Percentiles rank a stretch among this genome's conserved stretches.
These are phyloP conservation scores for Drosophila prosaltans DNA, from an alignment of 1,140 invertebrate genomes.

Conservation along the genomic window DNA sequence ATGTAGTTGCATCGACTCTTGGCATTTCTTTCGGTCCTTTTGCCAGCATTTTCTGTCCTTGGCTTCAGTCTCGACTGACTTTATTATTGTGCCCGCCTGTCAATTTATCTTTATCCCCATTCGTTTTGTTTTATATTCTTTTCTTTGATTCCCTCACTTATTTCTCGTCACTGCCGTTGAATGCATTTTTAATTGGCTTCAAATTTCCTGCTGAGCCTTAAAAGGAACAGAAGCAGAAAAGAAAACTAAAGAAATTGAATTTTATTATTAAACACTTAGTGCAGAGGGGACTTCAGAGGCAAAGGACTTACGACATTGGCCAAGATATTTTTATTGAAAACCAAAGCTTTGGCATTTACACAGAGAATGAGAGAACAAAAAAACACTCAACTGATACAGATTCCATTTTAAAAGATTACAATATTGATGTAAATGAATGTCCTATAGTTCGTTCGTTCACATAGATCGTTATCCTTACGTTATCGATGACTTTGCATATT, in stretches of 20 bases:
- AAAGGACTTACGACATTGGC: background rate
- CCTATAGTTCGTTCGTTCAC: background rate
- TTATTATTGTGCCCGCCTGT: conserved; percentile 45
- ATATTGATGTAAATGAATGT: conserved; percentile 9
- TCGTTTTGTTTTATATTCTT: background rate
- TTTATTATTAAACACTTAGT: conserved; percentile 50
- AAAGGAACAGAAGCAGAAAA: conserved; percentile 39
- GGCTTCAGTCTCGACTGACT: conserved; percentile 19
- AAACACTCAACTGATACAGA: background rate
- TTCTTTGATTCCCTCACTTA: conserved; percentile 37
- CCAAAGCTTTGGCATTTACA: background rate
- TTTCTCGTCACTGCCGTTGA: conserved; percentile 64
- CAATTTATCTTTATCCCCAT: conserved; percentile 55
- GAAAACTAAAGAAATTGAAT: conserved; percentile 46
- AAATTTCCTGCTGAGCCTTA: conserved; percentile 58
- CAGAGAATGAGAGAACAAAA: background rate
- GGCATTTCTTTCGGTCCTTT: conserved; percentile 26
- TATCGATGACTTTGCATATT: background rate
- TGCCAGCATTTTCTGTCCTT: conserved; percentile 4
- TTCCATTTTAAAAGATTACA: conserved; percentile 1
- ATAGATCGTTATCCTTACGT: background rate
- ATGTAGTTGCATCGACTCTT: background rate
- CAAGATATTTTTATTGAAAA: conserved; percentile 24
- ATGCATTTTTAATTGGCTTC: conserved; percentile 78
- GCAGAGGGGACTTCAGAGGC: conserved; percentile 30